phyloP scores from a whole-genome alignment of 92 coral and sea anemone species.

The Actinernus sp. region DNA sequence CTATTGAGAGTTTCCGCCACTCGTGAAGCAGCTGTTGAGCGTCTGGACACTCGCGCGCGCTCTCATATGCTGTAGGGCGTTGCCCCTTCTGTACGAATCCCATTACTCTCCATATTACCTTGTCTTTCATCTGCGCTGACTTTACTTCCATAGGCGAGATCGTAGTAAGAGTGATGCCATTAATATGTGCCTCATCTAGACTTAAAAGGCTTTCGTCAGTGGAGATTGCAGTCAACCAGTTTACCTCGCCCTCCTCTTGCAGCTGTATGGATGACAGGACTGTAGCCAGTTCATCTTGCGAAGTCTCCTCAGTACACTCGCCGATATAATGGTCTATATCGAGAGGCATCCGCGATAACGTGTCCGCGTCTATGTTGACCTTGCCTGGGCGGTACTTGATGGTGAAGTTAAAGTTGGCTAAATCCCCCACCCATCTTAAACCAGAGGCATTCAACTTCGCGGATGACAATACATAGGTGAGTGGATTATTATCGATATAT shows the following conservation, averaged over 20 bases:
- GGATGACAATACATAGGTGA: no score
- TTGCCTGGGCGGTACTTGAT: constrained; percentile 50
- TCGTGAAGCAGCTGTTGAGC: constrained; percentile 28
- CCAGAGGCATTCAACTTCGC: no score
- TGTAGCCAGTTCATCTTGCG: constrained; percentile 24
- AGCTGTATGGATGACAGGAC: constrained; percentile 10
- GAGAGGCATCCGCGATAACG: no score
- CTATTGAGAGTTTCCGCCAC: constrained; percentile 34
- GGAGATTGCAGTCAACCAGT: no score
- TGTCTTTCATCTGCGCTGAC: constrained; percentile 21
- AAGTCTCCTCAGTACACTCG: constrained; percentile 24
- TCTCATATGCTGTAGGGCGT: constrained; percentile 6
- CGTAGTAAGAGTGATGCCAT: no score
- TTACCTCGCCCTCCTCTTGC: no score
- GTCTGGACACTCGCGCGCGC: constrained; percentile 1
- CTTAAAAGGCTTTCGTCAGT: not conserved
- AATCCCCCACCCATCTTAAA: no score
- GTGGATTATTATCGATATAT: no score
- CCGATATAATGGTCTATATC: constrained; percentile 29
- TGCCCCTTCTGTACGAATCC: not conserved
- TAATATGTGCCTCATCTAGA: no score
- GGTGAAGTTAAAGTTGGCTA: constrained; percentile 42
- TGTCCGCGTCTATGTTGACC: constrained; percentile 28
- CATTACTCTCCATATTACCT: constrained; percentile 5
- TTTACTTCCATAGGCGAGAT: constrained; percentile 18